Evolutionary conservation across 2,113 vertebrate species (phyloP).

Genomic region (Empidonax alnorum): DNA sequence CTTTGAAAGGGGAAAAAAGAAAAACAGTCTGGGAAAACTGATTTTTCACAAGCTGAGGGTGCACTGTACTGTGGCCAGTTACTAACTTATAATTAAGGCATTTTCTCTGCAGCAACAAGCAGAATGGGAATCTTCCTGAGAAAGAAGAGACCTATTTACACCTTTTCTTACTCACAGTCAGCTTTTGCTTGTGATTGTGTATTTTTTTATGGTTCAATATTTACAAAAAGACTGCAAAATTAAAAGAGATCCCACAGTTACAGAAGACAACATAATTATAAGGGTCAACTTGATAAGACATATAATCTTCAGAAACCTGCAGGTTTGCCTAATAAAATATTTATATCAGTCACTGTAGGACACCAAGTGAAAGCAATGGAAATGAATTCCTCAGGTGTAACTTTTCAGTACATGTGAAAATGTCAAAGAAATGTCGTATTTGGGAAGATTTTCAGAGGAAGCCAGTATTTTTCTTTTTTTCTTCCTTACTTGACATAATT

Average conservation of each 20-base stretch:
- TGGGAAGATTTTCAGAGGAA: not conserved
- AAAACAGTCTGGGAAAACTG: not conserved
- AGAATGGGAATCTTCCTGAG: not conserved
- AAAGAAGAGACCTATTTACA: constrained; percentile 27
- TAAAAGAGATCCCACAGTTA: constrained; percentile 76
- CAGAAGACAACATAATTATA: constrained; percentile 84
- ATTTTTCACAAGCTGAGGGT: not conserved
- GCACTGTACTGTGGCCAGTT: not conserved
- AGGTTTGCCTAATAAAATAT: constrained; percentile 81
- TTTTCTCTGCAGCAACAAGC: not conserved
- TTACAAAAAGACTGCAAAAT: constrained; percentile 78
- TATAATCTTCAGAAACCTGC: constrained; percentile 83
- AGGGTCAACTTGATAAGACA: constrained; percentile 84
- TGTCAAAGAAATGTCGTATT: not conserved
- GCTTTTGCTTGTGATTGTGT: constrained; percentile 53
- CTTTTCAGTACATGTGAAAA: constrained; percentile 41
- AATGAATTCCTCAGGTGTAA: constrained; percentile 56
- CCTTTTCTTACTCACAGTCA: constrained; percentile 3
- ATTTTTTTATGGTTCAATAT: constrained; percentile 74
- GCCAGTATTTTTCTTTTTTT: not conserved
- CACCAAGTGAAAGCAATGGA: constrained; percentile 66
- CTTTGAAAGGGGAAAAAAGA: not conserved
- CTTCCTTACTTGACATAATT: not conserved
- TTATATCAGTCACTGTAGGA: constrained; percentile 80
- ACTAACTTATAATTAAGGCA: not conserved